Evolutionary conservation across 2,113 vertebrate species (phyloP), one percentile per base, ranked within the genome.

Genomic region (Capricornis sumatraensis): DNA sequence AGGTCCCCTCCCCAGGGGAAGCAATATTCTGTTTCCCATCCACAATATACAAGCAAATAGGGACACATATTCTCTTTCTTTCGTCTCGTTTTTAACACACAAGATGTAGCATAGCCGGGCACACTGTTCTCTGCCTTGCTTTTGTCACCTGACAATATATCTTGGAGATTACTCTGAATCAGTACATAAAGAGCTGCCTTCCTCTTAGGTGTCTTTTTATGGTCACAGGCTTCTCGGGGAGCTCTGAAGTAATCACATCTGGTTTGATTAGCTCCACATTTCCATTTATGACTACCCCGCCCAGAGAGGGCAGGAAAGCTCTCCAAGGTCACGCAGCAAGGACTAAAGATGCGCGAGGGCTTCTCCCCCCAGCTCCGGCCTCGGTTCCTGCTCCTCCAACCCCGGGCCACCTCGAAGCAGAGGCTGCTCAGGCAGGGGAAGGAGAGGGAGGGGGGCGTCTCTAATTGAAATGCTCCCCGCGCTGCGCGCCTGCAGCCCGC

Each of bases 171-270:
- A 97, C 96, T 98, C 95, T 7, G 93, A 98, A 96, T 97, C 97
- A 98, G 98, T 98, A 97, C 97, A 96, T 97, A 98, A 98, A 98
- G 97, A 97, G 96, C 96, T 95, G 96, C 82, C 96, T 95, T 94
- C 55, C 96, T 94, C 96, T 91, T 96, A 94, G 97, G 97, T 97
- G 94, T 83, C 95, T 98, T 98, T 98, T 98, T 98, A 98, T 84
- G 97, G 97, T 95, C 98, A 53, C 93, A 74, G 96, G 88, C 85
- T 94, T 97, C 96, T 94, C 60, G 4, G 88, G 86, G 95, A 96
- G 94, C 95, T 96, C 96, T 97, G 95, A 95, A 97, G 97, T 97
- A 98, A 98, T 97, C 98, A 98, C 96, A 97, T 92, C 95, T 97
- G 96, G 94, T 94, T 98, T 97, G 97, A 98, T 98, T 97, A 98